A percentile compares a stretch with the other conserved stretches of the same genome.
phyloP scores from a whole-genome alignment of 1,140 invertebrate species.

The Lucilia cuprina region DNA sequence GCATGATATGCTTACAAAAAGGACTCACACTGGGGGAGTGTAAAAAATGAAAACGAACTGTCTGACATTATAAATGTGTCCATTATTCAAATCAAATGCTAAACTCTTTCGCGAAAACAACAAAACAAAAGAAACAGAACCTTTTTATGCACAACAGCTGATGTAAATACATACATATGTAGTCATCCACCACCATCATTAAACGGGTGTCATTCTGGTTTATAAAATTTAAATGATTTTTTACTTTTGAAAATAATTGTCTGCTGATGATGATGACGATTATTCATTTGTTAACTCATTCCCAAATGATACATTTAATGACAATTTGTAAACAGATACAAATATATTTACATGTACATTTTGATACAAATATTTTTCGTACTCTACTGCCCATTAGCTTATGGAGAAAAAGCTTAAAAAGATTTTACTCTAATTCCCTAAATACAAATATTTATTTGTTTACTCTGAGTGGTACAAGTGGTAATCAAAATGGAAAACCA shows the following conservation, averaged over 20 bases:
- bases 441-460: no score
- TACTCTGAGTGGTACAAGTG: no score
- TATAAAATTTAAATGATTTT: not conserved
- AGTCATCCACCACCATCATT: not conserved
- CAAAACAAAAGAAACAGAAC: not conserved
- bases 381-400: no score
- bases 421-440: no score
- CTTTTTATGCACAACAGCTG: not conserved
- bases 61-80: not conserved
- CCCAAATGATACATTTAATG: not conserved
- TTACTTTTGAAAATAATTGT: not conserved
- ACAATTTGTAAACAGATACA: not conserved
- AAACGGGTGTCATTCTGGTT: not conserved
- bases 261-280: not conserved
- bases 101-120: not conserved
- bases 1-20: no score
- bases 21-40: no score
- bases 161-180: not conserved
- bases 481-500: no score
- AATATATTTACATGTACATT: no score
- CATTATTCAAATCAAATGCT: not conserved
- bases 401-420: no score
- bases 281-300: not conserved
- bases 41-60: no score
- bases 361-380: not conserved